Percentiles rank a stretch among this genome's conserved stretches.
Evolutionary conservation across 2,113 vertebrate species (phyloP).

Genomic region (Oncorhynchus masou): DNA sequence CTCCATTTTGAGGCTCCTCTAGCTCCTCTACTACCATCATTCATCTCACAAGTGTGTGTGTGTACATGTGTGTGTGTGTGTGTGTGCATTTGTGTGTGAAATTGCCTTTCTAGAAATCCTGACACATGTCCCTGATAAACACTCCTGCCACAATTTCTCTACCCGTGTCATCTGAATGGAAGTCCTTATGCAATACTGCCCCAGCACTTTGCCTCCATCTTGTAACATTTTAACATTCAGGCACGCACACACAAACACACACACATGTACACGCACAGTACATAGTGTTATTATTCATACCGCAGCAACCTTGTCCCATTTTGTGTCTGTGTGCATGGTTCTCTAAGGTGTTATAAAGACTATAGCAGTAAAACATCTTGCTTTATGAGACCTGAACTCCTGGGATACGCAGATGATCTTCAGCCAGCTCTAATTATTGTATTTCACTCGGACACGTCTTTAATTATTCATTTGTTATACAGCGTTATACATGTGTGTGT

Average conservation of each 20-base stretch:
- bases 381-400: neutral
- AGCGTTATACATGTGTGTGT: no score
- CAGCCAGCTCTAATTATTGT: neutral
- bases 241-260: conserved; percentile 9
- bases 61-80: neutral
- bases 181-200: neutral
- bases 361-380: neutral
- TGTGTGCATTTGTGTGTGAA: neutral
- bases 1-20: neutral
- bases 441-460: neutral
- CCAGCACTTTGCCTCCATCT: neutral
- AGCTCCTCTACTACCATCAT: neutral
- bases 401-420: neutral
- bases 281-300: no score
- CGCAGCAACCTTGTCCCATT: neutral
- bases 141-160: neutral
- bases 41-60: neutral
- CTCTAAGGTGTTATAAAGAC: neutral
- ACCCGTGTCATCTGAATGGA: neutral
- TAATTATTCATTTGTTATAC: neutral
- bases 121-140: no score
- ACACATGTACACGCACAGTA: no score
- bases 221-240: neutral
- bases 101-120: no score
- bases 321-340: conserved; percentile 18